phyloP scores from a whole-genome alignment of 2,888 invertebrate species.

The Eurois occulta region DNA sequence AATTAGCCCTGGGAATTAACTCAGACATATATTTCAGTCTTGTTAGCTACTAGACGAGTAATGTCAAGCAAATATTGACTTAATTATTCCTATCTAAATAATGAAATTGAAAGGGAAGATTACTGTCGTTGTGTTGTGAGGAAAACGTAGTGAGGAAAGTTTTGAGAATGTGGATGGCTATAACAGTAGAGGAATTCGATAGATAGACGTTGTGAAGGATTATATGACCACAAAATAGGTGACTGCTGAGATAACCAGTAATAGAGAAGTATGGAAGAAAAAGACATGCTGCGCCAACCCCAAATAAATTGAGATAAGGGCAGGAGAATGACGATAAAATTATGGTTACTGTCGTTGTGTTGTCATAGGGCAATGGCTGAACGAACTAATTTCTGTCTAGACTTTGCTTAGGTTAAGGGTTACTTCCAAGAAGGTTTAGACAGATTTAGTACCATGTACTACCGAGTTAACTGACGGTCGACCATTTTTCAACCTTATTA shows the following conservation, averaged over 20 bases:
- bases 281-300: background rate
- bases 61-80: background rate
- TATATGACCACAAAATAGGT: background rate
- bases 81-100: slow-evolving; percentile 1
- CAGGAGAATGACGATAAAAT: background rate
- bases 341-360: background rate
- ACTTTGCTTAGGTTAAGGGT: background rate
- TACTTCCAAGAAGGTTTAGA: background rate
- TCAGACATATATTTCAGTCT: slow-evolving; percentile 22
- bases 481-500: background rate
- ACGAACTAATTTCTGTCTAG: background rate
- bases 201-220: background rate
- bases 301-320: background rate
- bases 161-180: background rate
- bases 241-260: background rate
- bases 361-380: background rate
- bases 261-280: background rate
- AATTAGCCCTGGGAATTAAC: slow-evolving; percentile 39
- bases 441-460: background rate
- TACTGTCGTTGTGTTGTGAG: too few relatives aligned
- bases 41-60: background rate
- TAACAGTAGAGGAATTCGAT: background rate
- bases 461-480: background rate
- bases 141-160: background rate
- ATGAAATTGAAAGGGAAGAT: background rate